Percentiles rank a stretch among this genome's conserved stretches.
Evolutionary conservation across 2,888 invertebrate species (phyloP).

Genomic region (Molorchus minor): DNA sequence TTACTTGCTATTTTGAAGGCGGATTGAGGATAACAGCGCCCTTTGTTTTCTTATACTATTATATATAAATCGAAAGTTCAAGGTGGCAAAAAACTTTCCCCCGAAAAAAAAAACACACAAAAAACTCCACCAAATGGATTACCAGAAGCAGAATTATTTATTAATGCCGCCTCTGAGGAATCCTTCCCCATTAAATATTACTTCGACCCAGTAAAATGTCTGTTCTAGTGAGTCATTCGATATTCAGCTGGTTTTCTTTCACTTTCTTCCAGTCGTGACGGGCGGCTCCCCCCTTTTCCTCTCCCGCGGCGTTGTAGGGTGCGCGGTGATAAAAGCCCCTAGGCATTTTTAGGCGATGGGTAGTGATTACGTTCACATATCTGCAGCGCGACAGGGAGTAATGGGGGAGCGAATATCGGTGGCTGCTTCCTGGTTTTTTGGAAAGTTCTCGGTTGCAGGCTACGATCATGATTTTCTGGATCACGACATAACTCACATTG

Average conservation of each 20-base stretch:
- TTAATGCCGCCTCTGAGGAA: background rate
- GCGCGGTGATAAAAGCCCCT: conserved; percentile 30
- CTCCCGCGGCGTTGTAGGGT: conserved; percentile 29
- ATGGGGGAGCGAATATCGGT: background rate
- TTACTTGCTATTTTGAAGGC: too few species aligned
- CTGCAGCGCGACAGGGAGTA: conserved; percentile 1
- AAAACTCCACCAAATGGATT: background rate
- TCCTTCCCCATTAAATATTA: conserved; percentile 2
- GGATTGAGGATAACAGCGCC: too few species aligned
- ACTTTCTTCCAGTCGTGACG: conserved; percentile 42
- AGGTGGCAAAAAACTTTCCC: too few species aligned
- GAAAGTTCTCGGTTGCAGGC: too few species aligned
- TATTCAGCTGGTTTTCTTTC: conserved; percentile 36
- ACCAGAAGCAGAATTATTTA: background rate
- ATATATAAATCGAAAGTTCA: too few species aligned
- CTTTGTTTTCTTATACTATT: too few species aligned
- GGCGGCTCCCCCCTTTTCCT: conserved; percentile 32
- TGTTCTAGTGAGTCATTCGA: conserved; percentile 8
- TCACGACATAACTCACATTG: too few species aligned
- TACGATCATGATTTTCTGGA: too few species aligned
- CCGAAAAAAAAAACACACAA: too few species aligned
- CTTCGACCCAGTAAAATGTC: background rate
- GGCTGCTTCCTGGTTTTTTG: too few species aligned
- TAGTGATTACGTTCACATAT: conserved; percentile 25
- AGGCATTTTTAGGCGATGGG: conserved; percentile 27